A percentile compares a stretch with the other conserved stretches of the same genome.
These are phyloP conservation scores for Tauraco hartlaubi DNA, from an alignment of 2,797 vertebrate genomes.

Conservation along the genomic window DNA sequence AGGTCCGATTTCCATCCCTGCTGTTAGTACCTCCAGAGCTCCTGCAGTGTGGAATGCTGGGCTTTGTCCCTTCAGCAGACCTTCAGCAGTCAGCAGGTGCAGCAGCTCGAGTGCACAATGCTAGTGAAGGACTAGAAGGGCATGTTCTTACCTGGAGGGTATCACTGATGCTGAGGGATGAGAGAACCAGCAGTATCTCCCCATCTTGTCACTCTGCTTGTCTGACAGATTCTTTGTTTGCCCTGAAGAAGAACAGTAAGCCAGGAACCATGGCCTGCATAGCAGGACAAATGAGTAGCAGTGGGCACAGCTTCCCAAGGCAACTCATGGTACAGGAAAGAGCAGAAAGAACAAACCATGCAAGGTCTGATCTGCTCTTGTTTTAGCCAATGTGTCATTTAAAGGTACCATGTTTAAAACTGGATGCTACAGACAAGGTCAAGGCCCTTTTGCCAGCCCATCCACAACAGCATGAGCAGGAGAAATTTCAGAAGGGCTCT, in stretches of 20 bases:
- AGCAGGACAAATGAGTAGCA: neutral
- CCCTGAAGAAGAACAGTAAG: neutral
- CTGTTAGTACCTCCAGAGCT: slow-evolving; percentile 17
- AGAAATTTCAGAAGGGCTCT: neutral
- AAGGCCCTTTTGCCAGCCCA: neutral
- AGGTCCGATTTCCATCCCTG: slow-evolving; percentile 38
- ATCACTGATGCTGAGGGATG: neutral
- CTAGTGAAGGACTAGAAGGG: neutral
- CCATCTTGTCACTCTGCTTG: neutral
- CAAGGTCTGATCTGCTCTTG: neutral
- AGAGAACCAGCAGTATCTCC: neutral
- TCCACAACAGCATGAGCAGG: neutral
- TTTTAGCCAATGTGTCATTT: neutral
- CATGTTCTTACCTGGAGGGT: neutral
- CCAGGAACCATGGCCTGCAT: neutral
- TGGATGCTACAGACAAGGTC: neutral
- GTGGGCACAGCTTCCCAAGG: neutral
- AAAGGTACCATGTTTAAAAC: neutral
- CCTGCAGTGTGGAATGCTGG: neutral
- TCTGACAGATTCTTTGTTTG: neutral
- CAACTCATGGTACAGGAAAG: neutral
- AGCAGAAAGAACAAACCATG: neutral
- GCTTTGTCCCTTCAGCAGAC: neutral
- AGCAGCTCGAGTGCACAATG: neutral
- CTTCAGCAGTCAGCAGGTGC: neutral